Percentiles rank a stretch among this genome's conserved stretches.
Conservation (phyloP, 1,140 invertebrate species). For the Drosophila tsacasi region DNA sequence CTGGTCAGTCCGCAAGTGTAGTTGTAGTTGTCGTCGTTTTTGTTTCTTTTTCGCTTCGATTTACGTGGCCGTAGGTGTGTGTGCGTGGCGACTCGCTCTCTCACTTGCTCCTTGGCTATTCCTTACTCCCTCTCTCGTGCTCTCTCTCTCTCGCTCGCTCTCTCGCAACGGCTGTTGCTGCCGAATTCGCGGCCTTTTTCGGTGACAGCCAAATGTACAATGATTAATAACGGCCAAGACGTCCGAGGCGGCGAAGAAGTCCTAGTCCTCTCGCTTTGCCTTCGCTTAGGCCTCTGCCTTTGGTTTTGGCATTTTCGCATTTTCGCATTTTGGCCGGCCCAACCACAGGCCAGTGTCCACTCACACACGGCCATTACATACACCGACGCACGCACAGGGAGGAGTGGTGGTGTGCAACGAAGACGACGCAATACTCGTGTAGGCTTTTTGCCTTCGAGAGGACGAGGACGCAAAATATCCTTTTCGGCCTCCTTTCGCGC, state of each 20-base stretch:
- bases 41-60: conserved; percentile 54
- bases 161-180: conserved; percentile 41
- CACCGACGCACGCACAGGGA: conserved; percentile 12
- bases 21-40: conserved; percentile 47
- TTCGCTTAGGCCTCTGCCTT: conserved; percentile 24
- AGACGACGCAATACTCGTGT: conserved; percentile 72
- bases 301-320: conserved; percentile 34
- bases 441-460: conserved; percentile 52
- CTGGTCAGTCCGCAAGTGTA: conserved; percentile 71
- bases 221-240: conserved; percentile 84
- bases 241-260: conserved; percentile 64
- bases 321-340: conserved; percentile 64
- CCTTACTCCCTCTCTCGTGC: conserved; percentile 17
- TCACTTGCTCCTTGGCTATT: conserved; percentile 45
- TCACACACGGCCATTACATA: conserved; percentile 35
- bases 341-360: conserved; percentile 63
- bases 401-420: conserved; percentile 44
- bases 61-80: conserved; percentile 40
- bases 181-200: conserved; percentile 81
- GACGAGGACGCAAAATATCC: conserved; percentile 58
- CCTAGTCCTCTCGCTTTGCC: conserved; percentile 63
- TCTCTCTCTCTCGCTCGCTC: conserved; percentile 51
- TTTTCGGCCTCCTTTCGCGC: conserved; percentile 73
- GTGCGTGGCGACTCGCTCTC: conserved; percentile 31
- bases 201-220: conserved; percentile 84